phyloP scores from a whole-genome alignment of 1,140 invertebrate genomes.

The Sinella curviseta region DNA sequence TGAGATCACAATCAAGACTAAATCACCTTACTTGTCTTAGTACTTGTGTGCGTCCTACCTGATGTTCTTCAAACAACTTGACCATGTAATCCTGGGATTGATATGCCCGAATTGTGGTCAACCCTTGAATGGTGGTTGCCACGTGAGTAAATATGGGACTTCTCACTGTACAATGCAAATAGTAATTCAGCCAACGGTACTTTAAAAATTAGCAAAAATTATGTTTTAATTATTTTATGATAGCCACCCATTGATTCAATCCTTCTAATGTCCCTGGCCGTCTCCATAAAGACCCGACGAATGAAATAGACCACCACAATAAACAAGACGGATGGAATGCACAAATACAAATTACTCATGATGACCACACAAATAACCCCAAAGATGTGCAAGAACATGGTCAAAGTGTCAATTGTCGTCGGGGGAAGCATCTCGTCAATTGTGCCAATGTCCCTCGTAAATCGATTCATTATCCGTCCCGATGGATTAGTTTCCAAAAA shows the following conservation, averaged over 20 bases:
- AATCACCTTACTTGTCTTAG: no score
- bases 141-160: constrained; percentile 64
- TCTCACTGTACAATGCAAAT: no score
- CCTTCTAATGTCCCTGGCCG: constrained; percentile 42
- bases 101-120: constrained; percentile 61
- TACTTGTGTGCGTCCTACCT: no score
- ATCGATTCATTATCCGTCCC: constrained; percentile 72
- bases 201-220: no score
- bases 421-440: constrained; percentile 55
- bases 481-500: constrained; percentile 58
- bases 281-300: constrained; percentile 40
- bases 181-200: no score
- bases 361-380: constrained; percentile 1
- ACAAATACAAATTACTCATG: neutral
- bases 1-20: no score
- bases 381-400: constrained; percentile 21
- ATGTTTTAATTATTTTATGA: constrained; percentile 31
- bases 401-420: neutral
- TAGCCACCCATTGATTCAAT: constrained; percentile 58
- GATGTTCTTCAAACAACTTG: constrained; percentile 53
- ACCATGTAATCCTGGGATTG: constrained; percentile 57
- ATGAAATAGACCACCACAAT: constrained; percentile 50
- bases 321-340: constrained; percentile 20
- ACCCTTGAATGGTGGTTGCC: constrained; percentile 59
- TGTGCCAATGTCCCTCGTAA: constrained; percentile 75